A percentile compares a stretch with the other conserved stretches of the same genome.
Conservation (phyloP, 2,113 vertebrate genomes). For the Oncorhynchus masou region DNA sequence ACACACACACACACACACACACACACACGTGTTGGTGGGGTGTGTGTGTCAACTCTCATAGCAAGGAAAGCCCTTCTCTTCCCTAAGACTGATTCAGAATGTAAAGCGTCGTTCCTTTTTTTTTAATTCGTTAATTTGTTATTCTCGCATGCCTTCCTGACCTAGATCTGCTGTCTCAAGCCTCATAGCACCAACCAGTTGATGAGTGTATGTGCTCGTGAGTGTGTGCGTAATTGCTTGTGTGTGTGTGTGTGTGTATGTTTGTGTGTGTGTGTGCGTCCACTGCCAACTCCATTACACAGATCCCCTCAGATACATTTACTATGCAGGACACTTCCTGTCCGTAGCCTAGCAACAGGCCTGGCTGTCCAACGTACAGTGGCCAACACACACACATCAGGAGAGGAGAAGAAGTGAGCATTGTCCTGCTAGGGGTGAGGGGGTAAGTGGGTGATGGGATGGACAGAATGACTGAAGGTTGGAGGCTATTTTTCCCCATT, state of each 20-base stretch:
- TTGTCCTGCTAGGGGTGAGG: slow-evolving; percentile 3
- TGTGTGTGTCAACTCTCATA: neutral
- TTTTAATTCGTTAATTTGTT: neutral
- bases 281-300: slow-evolving; percentile 59
- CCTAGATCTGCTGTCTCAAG: neutral
- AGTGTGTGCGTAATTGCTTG: neutral
- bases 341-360: slow-evolving; percentile 67
- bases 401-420: neutral
- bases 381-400: slow-evolving; percentile 11
- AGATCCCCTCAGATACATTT: slow-evolving; percentile 49
- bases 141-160: neutral
- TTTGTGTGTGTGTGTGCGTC: slow-evolving; percentile 34
- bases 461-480: neutral
- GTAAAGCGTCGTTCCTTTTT: neutral
- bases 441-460: neutral
- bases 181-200: neutral
- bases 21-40: neutral
- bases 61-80: neutral
- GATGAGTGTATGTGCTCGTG: neutral
- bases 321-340: slow-evolving; percentile 69
- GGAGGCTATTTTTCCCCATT: neutral
- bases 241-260: neutral
- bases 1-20: too few relatives aligned
- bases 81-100: neutral
- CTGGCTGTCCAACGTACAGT: slow-evolving; percentile 44